These are phyloP conservation scores for Anguilla obscura DNA, from an alignment of 2,797 vertebrate species.

Conservation along the genomic window DNA sequence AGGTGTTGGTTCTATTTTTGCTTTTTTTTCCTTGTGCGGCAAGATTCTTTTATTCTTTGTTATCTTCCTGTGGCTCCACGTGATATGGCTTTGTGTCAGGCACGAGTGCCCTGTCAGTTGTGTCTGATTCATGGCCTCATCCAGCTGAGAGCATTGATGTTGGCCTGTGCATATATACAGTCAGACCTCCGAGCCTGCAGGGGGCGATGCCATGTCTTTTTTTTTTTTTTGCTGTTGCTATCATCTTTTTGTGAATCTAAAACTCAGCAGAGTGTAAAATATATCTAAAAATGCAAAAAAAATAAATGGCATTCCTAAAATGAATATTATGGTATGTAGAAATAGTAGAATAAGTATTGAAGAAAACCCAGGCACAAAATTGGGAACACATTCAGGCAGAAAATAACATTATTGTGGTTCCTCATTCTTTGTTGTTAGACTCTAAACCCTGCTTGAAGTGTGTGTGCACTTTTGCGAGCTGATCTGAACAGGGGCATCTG, in stretches of 20 bases:
- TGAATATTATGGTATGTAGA: not conserved
- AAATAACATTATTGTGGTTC: not conserved
- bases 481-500: not conserved
- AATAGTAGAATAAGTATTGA: not conserved
- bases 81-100: not conserved
- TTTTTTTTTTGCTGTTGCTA: not conserved
- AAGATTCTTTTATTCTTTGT: too few relatives aligned
- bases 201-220: not conserved
- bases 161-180: too few relatives aligned
- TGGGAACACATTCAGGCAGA: not conserved
- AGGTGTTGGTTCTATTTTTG: slow-evolving; percentile 71
- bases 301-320: not conserved
- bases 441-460: not conserved
- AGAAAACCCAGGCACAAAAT: not conserved
- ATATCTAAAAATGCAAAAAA: not conserved
- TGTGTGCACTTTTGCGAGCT: not conserved
- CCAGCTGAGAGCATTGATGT: not conserved
- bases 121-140: not conserved
- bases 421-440: not conserved
- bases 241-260: not conserved
- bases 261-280: not conserved
- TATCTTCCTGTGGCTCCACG: not conserved
- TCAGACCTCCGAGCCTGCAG: not conserved
- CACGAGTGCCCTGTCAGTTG: not conserved
- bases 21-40: not conserved